phyloP scores from a whole-genome alignment of 2,797 vertebrate genomes.

The Rhinogobio ventralis region DNA sequence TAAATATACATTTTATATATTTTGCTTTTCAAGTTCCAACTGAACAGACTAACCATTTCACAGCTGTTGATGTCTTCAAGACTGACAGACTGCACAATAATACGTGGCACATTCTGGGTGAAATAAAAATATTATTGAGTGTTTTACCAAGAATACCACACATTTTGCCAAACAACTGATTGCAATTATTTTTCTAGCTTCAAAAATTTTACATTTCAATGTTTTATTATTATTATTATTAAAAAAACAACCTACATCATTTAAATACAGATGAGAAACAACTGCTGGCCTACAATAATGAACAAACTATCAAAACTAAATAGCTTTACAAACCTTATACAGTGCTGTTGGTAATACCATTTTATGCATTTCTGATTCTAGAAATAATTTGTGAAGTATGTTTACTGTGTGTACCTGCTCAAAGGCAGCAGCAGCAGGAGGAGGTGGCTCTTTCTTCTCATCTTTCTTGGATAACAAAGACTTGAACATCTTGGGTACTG shows the following conservation, averaged over 20 bases:
- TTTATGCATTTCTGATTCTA: not conserved
- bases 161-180: not conserved
- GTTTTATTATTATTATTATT: not conserved
- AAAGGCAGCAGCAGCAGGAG: conserved; percentile 67
- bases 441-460: conserved; percentile 86
- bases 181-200: not conserved
- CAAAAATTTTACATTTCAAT: not conserved
- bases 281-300: not conserved
- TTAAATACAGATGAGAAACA: not conserved
- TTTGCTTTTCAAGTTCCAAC: not conserved
- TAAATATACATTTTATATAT: not conserved
- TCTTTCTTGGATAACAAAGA: conserved; percentile 91
- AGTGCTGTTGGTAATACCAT: not conserved
- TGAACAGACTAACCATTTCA: conserved; percentile 42
- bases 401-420: conserved; percentile 81
- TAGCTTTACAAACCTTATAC: not conserved
- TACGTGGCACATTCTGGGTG: conserved; percentile 74
- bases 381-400: not conserved
- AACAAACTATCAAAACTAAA: not conserved
- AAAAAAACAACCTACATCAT: not conserved
- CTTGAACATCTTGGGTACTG: conserved; percentile 97
- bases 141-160: not conserved
- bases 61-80: conserved; percentile 34
- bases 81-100: conserved; percentile 66
- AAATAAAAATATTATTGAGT: not conserved